phyloP scores from a whole-genome alignment of 2,113 vertebrate genomes.

The Capreolus pygargus region DNA sequence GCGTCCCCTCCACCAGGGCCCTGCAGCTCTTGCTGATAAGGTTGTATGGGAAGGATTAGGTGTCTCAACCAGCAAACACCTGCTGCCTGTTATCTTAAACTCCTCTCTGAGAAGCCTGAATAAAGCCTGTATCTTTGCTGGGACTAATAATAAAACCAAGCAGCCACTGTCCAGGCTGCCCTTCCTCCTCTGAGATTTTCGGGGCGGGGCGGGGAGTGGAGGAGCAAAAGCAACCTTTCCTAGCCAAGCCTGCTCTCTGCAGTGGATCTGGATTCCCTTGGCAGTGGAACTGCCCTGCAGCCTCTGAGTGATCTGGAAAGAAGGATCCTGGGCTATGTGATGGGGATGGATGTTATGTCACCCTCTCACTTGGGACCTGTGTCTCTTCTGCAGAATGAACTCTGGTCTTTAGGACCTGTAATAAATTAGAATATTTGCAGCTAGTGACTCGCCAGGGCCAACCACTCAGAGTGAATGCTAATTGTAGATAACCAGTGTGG shows the following conservation, averaged over 20 bases:
- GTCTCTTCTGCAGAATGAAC: not conserved
- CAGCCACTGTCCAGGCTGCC: not conserved
- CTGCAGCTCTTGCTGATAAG: not conserved
- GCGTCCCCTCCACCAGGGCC: not conserved
- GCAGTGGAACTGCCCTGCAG: not conserved
- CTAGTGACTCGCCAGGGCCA: not conserved
- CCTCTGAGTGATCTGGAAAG: not conserved
- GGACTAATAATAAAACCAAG: constrained; percentile 24
- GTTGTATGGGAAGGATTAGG: not conserved
- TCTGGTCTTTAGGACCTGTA: not conserved
- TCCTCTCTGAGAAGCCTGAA: not conserved
- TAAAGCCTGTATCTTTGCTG: not conserved
- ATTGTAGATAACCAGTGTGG: not conserved
- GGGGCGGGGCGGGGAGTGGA: not conserved
- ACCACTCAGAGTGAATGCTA: not conserved
- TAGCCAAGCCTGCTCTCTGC: not conserved
- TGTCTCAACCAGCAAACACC: constrained; percentile 17
- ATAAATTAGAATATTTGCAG: not conserved
- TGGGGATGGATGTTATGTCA: no score
- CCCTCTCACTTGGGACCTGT: not conserved
- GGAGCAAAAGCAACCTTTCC: not conserved
- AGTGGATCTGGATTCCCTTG: not conserved
- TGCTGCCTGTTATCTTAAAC: constrained; percentile 21
- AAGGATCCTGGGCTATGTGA: not conserved
- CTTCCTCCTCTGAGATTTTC: not conserved